Conservation (phyloP, 2,113 vertebrate species). For the Ailuropoda melanoleuca region DNA sequence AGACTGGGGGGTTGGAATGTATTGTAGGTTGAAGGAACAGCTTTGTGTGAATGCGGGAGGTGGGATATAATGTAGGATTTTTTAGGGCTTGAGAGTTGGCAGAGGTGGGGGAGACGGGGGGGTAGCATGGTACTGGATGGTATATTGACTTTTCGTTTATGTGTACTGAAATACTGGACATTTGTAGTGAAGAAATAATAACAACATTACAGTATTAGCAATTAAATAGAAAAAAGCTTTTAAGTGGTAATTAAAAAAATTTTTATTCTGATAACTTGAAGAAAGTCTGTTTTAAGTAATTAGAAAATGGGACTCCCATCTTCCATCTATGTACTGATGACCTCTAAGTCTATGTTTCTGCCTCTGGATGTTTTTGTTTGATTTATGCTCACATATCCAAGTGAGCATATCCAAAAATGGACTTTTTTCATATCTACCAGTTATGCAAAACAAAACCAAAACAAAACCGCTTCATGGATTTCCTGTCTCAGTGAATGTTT, state of each 20-base stretch:
- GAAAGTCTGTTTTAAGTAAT: neutral
- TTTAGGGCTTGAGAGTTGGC: neutral
- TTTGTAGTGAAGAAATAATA: neutral
- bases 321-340: neutral
- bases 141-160: neutral
- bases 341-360: neutral
- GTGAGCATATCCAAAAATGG: neutral
- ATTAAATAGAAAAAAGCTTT: neutral
- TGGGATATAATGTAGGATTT: neutral
- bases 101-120: too few relatives aligned
- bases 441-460: neutral
- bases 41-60: neutral
- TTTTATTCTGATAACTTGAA: constrained; percentile 38
- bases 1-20: neutral
- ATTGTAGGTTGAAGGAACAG: neutral
- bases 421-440: neutral
- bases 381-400: neutral
- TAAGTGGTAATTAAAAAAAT: neutral
- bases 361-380: neutral
- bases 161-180: neutral
- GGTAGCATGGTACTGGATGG: neutral
- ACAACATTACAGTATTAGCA: neutral
- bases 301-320: neutral
- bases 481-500: neutral
- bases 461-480: neutral